Evolutionary conservation across 2,113 vertebrate species (phyloP).

Genomic region (Enhydra lutris): DNA sequence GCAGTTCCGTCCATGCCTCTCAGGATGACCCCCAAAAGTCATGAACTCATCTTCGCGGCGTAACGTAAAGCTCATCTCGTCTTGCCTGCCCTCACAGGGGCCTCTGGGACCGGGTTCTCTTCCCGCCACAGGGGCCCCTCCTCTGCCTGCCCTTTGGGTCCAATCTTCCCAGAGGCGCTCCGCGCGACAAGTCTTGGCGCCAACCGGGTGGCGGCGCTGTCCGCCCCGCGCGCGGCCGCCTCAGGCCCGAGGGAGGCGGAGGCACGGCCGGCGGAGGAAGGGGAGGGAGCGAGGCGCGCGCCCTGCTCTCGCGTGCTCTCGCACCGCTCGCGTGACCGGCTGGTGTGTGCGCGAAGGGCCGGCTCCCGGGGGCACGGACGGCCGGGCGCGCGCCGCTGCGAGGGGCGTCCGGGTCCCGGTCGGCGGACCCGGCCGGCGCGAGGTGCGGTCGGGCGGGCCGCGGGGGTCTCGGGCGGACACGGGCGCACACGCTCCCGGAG

Average conservation of each 20-base stretch:
- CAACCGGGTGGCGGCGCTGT: slow-evolving; percentile 84
- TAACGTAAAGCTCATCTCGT: background rate
- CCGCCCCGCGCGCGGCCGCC: slow-evolving; percentile 19
- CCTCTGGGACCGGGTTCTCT: background rate
- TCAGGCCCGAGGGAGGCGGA: slow-evolving; percentile 59
- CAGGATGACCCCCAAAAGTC: background rate
- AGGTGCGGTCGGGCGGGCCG: background rate
- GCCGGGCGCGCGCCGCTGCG: slow-evolving; percentile 52
- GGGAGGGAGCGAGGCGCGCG: slow-evolving; percentile 50
- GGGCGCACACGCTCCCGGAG: slow-evolving; percentile 35
- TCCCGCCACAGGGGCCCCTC: slow-evolving; percentile 57
- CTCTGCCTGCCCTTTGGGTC: background rate
- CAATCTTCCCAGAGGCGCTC: background rate
- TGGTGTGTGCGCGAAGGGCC: background rate
- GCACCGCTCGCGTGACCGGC: slow-evolving; percentile 68
- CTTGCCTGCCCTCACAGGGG: too few species aligned
- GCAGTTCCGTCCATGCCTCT: background rate
- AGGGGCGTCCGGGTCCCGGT: slow-evolving; percentile 22
- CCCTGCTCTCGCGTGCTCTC: slow-evolving; percentile 73
- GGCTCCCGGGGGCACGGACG: background rate
- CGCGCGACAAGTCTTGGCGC: slow-evolving; percentile 65
- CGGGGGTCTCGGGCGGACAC: slow-evolving; percentile 30
- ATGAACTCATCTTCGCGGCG: background rate
- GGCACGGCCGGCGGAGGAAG: slow-evolving; percentile 65
- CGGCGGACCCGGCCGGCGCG: background rate